Evolutionary conservation across 1,140 invertebrate genomes (phyloP).

Genomic region (Marisa cornuarietis): DNA sequence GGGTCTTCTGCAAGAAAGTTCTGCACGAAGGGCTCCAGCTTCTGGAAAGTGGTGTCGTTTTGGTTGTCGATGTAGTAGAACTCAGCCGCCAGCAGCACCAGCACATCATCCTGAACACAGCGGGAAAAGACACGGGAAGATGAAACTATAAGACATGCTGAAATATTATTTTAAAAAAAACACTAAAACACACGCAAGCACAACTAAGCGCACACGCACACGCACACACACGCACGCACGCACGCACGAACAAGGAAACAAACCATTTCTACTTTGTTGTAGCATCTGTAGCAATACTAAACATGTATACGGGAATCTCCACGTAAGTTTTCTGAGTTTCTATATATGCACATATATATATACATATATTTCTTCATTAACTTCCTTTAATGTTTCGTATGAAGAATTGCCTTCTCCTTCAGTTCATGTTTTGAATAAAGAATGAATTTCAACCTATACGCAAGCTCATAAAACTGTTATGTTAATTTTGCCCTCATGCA

Average conservation of each 20-base stretch:
- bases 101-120: slow-evolving; percentile 44
- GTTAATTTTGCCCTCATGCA: too few relatives aligned
- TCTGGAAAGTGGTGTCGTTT: slow-evolving; percentile 21
- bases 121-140: not conserved
- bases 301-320: too few relatives aligned
- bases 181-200: too few relatives aligned
- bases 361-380: too few relatives aligned
- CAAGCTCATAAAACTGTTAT: too few relatives aligned
- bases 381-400: too few relatives aligned
- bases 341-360: too few relatives aligned
- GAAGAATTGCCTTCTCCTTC: too few relatives aligned
- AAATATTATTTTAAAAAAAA: not conserved
- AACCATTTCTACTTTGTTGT: not conserved
- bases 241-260: not conserved
- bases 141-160: not conserved
- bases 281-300: too few relatives aligned
- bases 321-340: too few relatives aligned
- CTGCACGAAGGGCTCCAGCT: slow-evolving; percentile 36
- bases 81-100: slow-evolving; percentile 41
- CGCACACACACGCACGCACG: not conserved
- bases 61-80: slow-evolving; percentile 45
- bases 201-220: slow-evolving; percentile 1
- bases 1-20: slow-evolving; percentile 38
- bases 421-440: too few relatives aligned
- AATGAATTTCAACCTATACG: too few relatives aligned